Conservation (phyloP, 2,113 vertebrate species). For the Solea solea region DNA sequence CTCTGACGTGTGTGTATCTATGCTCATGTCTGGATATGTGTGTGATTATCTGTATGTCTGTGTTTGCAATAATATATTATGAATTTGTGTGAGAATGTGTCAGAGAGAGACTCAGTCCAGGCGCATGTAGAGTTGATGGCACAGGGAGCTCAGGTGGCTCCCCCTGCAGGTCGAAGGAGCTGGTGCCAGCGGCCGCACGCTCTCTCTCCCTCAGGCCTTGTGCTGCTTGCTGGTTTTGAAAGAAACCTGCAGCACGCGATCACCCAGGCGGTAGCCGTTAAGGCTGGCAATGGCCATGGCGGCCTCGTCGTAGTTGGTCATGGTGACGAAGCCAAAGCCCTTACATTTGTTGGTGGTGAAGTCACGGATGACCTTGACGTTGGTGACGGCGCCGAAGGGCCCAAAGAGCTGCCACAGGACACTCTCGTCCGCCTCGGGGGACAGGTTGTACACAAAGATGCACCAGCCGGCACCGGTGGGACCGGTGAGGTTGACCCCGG, state of each 20-base stretch:
- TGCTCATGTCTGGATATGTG: conserved; percentile 46
- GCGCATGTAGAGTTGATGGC: conserved; percentile 82
- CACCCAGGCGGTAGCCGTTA: conserved; percentile 94
- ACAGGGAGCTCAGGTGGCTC: conserved; percentile 71
- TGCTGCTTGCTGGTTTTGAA: conserved; percentile 99
- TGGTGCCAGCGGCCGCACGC: conserved; percentile 41
- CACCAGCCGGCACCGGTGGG: conserved; percentile 91
- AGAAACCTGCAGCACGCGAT: conserved; percentile 96
- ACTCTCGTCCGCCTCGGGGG: conserved; percentile 93
- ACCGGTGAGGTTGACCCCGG: conserved; percentile 88
- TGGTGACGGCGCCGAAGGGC: conserved; percentile 96
- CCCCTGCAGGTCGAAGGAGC: conserved; percentile 73
- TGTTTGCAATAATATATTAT: conserved; percentile 69
- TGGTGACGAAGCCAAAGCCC: conserved; percentile 97
- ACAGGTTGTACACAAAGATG: conserved; percentile 99
- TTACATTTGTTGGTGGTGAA: conserved; percentile 99
- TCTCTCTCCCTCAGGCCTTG: conserved; percentile 89
- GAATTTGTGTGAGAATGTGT: conserved; percentile 72
- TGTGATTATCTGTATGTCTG: conserved; percentile 59
- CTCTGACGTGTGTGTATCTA: conserved; percentile 77
- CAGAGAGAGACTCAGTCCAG: conserved; percentile 85
- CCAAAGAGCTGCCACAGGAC: conserved; percentile 99
- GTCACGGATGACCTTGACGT: conserved; percentile 97
- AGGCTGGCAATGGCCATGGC: conserved; percentile 98
- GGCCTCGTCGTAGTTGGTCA: conserved; percentile 98